Evolutionary conservation across 2,113 vertebrate species (phyloP), one percentile per base, ranked within the genome.

Genomic region (Rhea pennata): DNA sequence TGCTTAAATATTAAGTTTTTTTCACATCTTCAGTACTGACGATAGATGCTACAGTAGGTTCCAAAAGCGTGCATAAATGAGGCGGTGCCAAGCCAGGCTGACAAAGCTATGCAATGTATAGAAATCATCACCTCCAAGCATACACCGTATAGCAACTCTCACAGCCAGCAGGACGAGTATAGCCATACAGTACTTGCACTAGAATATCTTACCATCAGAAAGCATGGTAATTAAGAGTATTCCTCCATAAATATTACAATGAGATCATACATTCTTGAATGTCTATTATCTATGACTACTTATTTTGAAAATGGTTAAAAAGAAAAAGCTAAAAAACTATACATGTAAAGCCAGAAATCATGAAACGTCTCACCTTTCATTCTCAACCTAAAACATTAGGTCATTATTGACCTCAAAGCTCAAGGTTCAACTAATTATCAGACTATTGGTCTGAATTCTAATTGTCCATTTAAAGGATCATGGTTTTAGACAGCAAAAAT

Each of bases 1-100:
- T 76, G 21, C n/a, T 70, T 88, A 78, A 67, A n/a, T 42, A 22
- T 36, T 48, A 72, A 22, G 27, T 42, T 83, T 76, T 19, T 83
- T 80, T 76, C 65, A 90, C 9, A 77, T 26, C 20, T 70, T 73
- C 10, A 62, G 36, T 16, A 58, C 9, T 58, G 61, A 48, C 9
- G 22, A 27, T 27, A 56, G 54, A 56, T 56, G 29, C 44, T 85
- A 21, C n/a, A 53, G 62, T 0, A 88, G 29, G 67, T 24, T 67
- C 6, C n/a, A 42, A 26, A 85, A 73, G 26, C 0, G 1, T 3
- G 24, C 27, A 53, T 27, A 88, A 79, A 5, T 33, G 19, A 82
- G 23, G 75, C 16, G 23, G n/a, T 1, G 0, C n/a, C 42, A 69
- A 16, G 1, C 46, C 0, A 0, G 69, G 44, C 76, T 29, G 26